Conservation (phyloP, 2,113 vertebrate genomes). For the Tringa solitaria region DNA sequence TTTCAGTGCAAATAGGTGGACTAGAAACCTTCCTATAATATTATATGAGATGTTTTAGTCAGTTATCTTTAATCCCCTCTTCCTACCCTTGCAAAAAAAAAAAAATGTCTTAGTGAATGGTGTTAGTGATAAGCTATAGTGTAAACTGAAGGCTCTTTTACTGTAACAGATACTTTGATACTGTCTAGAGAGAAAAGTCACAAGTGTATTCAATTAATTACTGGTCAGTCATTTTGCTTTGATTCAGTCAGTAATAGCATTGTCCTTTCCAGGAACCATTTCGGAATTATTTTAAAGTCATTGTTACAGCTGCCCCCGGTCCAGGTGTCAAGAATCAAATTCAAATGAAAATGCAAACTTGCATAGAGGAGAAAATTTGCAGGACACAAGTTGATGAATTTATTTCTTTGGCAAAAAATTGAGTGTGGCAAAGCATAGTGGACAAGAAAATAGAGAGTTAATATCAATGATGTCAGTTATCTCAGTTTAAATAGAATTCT, state of each 20-base stretch:
- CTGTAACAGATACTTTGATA: not conserved
- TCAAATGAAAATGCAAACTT: not conserved
- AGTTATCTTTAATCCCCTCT: not conserved
- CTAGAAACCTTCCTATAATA: not conserved
- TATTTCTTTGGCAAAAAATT: not conserved
- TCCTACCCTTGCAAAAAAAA: not conserved
- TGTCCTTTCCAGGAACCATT: not conserved
- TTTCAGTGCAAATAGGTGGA: not conserved
- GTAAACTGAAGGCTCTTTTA: not conserved
- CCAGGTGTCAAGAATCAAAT: not conserved
- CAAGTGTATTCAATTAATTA: not conserved
- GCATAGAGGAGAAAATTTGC: not conserved
- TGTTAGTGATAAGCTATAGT: not conserved
- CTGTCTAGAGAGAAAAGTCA: not conserved
- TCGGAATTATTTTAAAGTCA: not conserved
- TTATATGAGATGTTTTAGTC: not conserved
- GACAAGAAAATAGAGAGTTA: not conserved
- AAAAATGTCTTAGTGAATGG: rapidly evolving
- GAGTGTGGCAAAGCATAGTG: not conserved
- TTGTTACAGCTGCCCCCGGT: not conserved
- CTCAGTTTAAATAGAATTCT: not conserved
- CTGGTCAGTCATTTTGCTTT: not conserved
- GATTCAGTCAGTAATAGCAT: not conserved
- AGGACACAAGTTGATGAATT: not conserved
- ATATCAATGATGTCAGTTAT: not conserved